A percentile compares a stretch with the other conserved stretches of the same genome.
Conservation (phyloP, 2,797 vertebrate species). For the Danio tinwini region DNA sequence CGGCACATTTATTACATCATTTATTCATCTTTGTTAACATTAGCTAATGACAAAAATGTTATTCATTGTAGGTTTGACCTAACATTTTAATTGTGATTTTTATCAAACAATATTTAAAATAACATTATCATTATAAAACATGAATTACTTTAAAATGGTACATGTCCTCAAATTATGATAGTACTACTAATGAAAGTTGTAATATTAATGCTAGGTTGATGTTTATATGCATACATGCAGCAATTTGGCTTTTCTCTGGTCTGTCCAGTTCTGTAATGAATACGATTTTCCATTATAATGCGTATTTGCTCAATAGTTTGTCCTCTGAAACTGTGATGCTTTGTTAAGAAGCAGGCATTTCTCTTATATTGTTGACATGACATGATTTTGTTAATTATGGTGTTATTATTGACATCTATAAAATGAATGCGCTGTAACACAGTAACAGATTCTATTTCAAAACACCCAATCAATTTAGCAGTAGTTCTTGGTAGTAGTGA, state of each 20-base stretch:
- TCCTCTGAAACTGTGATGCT: background rate
- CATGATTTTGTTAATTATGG: no score
- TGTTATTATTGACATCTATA: background rate
- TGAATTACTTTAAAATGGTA: background rate
- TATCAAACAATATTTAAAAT: no score
- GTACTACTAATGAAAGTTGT: background rate
- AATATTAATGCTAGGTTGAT: no score
- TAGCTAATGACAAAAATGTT: no score
- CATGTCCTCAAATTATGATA: background rate
- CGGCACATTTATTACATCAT: no score
- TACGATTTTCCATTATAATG: background rate
- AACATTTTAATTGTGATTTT: no score
- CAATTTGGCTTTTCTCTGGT: background rate
- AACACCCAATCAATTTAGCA: constrained; percentile 20
- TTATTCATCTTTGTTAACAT: no score
- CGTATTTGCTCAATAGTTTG: background rate
- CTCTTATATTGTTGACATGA: background rate
- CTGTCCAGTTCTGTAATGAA: background rate
- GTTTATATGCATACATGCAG: no score
- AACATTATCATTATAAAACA: no score
- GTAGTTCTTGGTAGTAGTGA: constrained; percentile 28
- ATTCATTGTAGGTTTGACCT: no score
- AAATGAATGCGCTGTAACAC: background rate
- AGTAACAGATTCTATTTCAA: background rate
- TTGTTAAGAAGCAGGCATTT: background rate